Evolutionary conservation across 1,140 invertebrate genomes (phyloP).

Genomic region (Tetraneura akinire): DNA sequence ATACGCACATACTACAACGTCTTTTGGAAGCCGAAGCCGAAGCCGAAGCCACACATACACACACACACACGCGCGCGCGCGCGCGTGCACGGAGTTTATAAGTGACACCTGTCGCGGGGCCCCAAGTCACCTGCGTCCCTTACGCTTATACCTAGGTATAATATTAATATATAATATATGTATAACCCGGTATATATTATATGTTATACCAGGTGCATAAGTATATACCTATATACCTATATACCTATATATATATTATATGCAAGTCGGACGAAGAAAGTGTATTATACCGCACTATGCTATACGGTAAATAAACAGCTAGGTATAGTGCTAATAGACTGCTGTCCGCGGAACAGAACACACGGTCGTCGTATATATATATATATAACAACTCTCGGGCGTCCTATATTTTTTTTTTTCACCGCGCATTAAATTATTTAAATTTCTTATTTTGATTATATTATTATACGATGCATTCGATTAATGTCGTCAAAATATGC

Average conservation of each 20-base stretch:
- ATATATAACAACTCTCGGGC: too few relatives aligned
- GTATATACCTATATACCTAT: background rate
- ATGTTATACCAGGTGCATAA: background rate
- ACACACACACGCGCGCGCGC: background rate
- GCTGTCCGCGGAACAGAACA: too few relatives aligned
- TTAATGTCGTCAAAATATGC: too few relatives aligned
- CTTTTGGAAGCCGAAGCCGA: too few relatives aligned
- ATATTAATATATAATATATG: too few relatives aligned
- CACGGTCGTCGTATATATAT: too few relatives aligned
- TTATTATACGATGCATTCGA: too few relatives aligned
- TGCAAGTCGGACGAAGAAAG: background rate
- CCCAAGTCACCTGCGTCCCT: slow-evolving; percentile 46
- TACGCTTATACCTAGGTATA: too few relatives aligned
- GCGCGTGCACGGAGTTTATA: slow-evolving; percentile 22
- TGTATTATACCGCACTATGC: background rate
- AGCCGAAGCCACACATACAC: slow-evolving; percentile 16
- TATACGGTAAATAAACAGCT: background rate
- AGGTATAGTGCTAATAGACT: slow-evolving; percentile 12
- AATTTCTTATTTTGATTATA: too few relatives aligned
- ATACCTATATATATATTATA: background rate
- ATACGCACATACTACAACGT: slow-evolving; percentile 9
- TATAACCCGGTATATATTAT: background rate
- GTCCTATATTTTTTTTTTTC: too few relatives aligned
- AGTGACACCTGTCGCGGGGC: slow-evolving; percentile 41
- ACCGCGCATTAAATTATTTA: too few relatives aligned